These are phyloP conservation scores for Agrotis ipsilon DNA, from an alignment of 2,888 invertebrate species.

Conservation along the genomic window DNA sequence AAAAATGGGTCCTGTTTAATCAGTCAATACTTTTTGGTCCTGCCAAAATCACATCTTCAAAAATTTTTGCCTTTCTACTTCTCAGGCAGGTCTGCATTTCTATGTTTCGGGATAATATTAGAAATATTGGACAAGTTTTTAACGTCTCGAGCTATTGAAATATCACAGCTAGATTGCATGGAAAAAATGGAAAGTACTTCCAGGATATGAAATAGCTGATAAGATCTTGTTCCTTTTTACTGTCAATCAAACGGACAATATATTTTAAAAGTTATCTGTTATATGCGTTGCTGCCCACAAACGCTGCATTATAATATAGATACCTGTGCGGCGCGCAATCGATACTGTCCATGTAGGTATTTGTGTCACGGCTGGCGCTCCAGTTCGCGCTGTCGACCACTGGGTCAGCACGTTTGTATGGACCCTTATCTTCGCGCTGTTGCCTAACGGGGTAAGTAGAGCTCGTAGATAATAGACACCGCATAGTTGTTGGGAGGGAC, in stretches of 20 bases:
- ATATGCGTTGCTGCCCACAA: constrained; percentile 16
- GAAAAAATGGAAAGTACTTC: no score
- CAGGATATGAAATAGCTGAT: no score
- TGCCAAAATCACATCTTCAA: no score
- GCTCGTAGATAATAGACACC: constrained; percentile 29
- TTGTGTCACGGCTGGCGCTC: constrained; percentile 58
- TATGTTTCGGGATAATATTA: no score
- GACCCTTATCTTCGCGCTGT: constrained; percentile 50
- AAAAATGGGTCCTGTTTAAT: no score
- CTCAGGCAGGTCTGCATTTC: no score
- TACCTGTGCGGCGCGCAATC: constrained; percentile 42
- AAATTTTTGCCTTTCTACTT: no score
- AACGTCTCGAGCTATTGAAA: no score
- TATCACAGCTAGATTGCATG: no score
- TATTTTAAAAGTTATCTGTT: not conserved
- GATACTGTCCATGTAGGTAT: constrained; percentile 62
- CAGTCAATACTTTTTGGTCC: no score
- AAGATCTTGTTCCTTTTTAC: not conserved
- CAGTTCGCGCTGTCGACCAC: constrained; percentile 43
- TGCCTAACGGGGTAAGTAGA: constrained; percentile 36
- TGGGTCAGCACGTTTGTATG: constrained; percentile 55
- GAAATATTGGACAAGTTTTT: no score
- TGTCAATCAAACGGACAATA: not conserved
- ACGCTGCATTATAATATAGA: constrained; percentile 19
- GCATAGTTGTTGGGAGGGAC: not conserved